Evolutionary conservation across 2,888 invertebrate genomes (phyloP), one percentile per base, ranked within the genome.

Genomic region (Aporophyla nigra): DNA sequence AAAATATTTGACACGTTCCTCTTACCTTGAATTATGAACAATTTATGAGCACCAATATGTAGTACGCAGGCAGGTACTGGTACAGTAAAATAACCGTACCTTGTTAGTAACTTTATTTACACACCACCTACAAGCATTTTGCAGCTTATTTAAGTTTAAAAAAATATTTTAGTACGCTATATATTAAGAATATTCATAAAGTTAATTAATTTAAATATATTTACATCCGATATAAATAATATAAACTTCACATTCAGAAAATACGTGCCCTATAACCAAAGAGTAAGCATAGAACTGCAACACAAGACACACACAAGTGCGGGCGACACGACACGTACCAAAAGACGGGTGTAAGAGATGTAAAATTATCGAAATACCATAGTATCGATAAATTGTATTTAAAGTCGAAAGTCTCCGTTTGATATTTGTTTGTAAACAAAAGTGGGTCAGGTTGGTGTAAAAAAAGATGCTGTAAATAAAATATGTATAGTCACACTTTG

Each of bases 11-110:
- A 67, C 53, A 51, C 46, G 54, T 51, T 71, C 27, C 49, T 68
- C 87, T 88, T 88, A 83, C 86, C 88, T 84, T 81, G 62, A 67
- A 46, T 24, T 33, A 71, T 5, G 59, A 82, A 69, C 68, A 86
- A 78, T 74, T 72, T 71, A 71, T 73, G 69, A 74, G 76, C 81
- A 86, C 87, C 81, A 85, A 72, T 67, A 75, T 1, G 76, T 66
- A 83, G 78, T 74, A 82, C 80, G 87, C 78, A 84, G 76, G 59
- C 87, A 89, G 88, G 87, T 90, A 88, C 85, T 86, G 89, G 76
- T 72, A 85, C 80, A 80, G 84, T 86, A 77, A 86, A 86, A 84
- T 88, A 90, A 89, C 89, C 90, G 91, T 91, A 91, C 91, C 89
- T 90, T 83, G 81, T 82, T 88, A 81, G 85, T 86, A 87, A 87